These are phyloP conservation scores for Pituophis catenifer DNA, from an alignment of 2,113 vertebrate species.

Conservation along the genomic window DNA sequence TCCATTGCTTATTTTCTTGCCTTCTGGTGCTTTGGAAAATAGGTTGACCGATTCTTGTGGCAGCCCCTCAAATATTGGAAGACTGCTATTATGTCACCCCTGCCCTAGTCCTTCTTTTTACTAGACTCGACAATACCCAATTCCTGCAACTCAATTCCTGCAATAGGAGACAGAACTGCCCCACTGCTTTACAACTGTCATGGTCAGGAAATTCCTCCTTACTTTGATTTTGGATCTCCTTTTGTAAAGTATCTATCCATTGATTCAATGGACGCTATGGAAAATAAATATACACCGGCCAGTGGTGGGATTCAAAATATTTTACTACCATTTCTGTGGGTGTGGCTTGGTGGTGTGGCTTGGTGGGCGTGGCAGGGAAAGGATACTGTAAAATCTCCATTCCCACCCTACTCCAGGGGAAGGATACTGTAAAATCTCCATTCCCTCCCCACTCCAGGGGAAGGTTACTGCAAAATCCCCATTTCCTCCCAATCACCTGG, in stretches of 20 bases:
- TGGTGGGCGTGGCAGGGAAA: no score
- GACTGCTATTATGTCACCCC: neutral
- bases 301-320: no score
- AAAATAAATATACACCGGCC: neutral
- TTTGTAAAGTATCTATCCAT: neutral
- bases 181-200: neutral
- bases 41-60: neutral
- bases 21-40: neutral
- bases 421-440: no score
- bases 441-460: no score
- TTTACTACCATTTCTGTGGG: no score
- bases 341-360: no score
- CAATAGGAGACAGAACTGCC: neutral
- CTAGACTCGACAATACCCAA: neutral
- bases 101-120: neutral
- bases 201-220: neutral
- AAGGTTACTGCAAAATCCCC: no score
- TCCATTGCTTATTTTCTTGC: neutral
- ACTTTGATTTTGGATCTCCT: neutral
- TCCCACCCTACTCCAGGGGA: no score
- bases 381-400: no score
- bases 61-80: neutral
- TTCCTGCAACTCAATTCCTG: neutral
- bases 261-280: neutral
- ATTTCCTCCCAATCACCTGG: no score